A percentile compares a stretch with the other conserved stretches of the same genome.
Conservation (phyloP, 92 coral and sea anemone species). For the Montipora capitata region DNA sequence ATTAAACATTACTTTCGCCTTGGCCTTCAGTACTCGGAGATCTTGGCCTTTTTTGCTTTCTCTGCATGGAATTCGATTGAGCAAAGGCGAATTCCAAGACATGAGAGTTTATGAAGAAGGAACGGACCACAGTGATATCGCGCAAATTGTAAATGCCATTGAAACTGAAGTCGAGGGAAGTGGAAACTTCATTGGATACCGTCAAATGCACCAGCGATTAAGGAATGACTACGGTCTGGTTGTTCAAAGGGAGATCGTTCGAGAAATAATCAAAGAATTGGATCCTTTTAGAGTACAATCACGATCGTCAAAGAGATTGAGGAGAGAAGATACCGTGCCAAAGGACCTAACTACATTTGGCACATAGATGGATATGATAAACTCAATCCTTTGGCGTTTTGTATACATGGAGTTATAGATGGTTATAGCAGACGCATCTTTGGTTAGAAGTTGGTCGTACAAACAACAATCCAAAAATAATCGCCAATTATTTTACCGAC, state of each 20-base stretch:
- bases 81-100: conserved; percentile 10
- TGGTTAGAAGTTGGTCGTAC: conserved; percentile 62
- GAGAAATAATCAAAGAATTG: conserved; percentile 37
- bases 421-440: conserved; percentile 67
- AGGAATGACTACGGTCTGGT: neutral
- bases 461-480: conserved; percentile 62
- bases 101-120: conserved; percentile 5
- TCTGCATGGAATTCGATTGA: conserved; percentile 48
- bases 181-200: conserved; percentile 23
- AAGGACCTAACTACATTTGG: neutral
- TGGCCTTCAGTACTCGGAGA: no score
- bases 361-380: conserved; percentile 8
- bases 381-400: conserved; percentile 31
- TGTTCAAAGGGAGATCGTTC: conserved; percentile 26
- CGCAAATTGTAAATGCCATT: conserved; percentile 5
- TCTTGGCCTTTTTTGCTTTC: neutral
- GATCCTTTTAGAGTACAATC: conserved; percentile 45
- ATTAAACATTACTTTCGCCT: conserved; percentile 1
- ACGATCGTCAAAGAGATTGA: neutral
- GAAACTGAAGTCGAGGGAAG: conserved; percentile 40
- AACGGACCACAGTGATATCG: conserved; percentile 26
- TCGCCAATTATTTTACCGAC: conserved; percentile 47
- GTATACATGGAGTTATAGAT: conserved; percentile 28
- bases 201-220: conserved; percentile 25
- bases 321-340: no score